A percentile compares a stretch with the other conserved stretches of the same genome.
Evolutionary conservation across 2,888 invertebrate genomes (phyloP).

Genomic region (Agonopterix heracliana): DNA sequence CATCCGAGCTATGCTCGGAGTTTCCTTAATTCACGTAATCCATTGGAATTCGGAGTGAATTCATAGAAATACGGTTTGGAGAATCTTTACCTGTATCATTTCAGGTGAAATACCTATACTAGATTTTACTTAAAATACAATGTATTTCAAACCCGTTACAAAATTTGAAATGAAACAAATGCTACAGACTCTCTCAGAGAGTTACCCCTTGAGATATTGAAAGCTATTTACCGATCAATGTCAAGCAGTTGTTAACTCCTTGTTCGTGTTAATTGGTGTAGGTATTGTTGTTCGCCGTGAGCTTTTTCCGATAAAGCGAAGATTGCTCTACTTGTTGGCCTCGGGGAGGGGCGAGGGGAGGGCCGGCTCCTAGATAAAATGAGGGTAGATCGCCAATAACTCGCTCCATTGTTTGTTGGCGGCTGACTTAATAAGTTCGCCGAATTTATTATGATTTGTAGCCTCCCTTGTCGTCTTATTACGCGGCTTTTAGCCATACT

Average conservation of each 20-base stretch:
- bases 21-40: no score
- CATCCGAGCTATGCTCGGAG: no score
- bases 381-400: slow-evolving; percentile 72
- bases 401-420: slow-evolving; percentile 71
- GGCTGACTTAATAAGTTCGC: slow-evolving; percentile 72
- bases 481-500: slow-evolving; percentile 53
- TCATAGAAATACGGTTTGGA: no score
- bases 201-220: background rate
- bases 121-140: no score
- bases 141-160: background rate
- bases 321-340: slow-evolving; percentile 61
- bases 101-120: no score
- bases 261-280: slow-evolving; percentile 61
- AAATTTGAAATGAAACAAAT: no score
- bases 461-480: slow-evolving; percentile 65
- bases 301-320: slow-evolving; percentile 67
- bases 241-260: slow-evolving; percentile 19
- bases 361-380: slow-evolving; percentile 53
- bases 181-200: no score
- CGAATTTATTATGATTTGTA: slow-evolving; percentile 73
- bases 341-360: slow-evolving; percentile 23
- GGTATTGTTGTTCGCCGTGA: slow-evolving; percentile 56
- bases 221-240: slow-evolving; percentile 13
- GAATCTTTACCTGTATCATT: no score
- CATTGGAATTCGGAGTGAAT: no score